These are phyloP conservation scores for Amphiprion ocellaris DNA, from an alignment of 2,113 vertebrate species.

Conservation along the genomic window DNA sequence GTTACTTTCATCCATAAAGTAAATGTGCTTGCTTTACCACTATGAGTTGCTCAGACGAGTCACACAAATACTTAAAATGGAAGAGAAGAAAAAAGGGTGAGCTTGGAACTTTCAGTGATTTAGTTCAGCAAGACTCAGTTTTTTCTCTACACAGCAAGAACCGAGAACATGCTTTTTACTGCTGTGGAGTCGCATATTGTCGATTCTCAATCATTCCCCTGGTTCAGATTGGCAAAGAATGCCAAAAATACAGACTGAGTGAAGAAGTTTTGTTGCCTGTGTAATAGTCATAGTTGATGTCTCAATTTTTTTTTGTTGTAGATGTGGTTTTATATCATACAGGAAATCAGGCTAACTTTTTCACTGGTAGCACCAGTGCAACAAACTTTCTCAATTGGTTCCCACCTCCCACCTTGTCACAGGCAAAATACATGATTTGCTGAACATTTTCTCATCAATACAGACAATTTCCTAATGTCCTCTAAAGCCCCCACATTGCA, in stretches of 20 bases:
- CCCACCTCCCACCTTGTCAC: too few relatives aligned
- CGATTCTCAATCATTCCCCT: slow-evolving; percentile 30
- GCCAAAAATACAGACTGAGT: slow-evolving; percentile 46
- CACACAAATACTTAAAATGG: slow-evolving; percentile 20
- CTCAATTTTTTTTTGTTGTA: background rate
- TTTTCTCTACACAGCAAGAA: slow-evolving; percentile 36
- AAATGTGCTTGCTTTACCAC: background rate
- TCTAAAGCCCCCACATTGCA: too few relatives aligned
- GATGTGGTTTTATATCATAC: slow-evolving; percentile 2
- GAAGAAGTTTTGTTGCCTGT: background rate
- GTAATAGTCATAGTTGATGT: background rate
- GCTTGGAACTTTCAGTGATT: slow-evolving; percentile 2
- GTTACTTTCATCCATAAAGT: slow-evolving; percentile 1
- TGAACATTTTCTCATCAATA: too few relatives aligned
- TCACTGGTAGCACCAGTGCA: too few relatives aligned
- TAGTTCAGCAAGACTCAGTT: background rate
- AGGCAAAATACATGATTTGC: too few relatives aligned
- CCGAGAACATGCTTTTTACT: slow-evolving; percentile 11
- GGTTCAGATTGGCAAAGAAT: slow-evolving; percentile 47
- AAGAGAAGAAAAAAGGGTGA: slow-evolving; percentile 4
- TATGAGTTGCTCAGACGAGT: slow-evolving; percentile 3
- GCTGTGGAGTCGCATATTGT: slow-evolving; percentile 49
- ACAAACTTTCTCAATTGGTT: too few relatives aligned
- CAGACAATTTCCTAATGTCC: too few relatives aligned
- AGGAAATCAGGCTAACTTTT: too few relatives aligned